Percentiles rank a stretch among this genome's conserved stretches.
phyloP scores from a whole-genome alignment of 2,113 vertebrate species.

The Xerus inauris region DNA sequence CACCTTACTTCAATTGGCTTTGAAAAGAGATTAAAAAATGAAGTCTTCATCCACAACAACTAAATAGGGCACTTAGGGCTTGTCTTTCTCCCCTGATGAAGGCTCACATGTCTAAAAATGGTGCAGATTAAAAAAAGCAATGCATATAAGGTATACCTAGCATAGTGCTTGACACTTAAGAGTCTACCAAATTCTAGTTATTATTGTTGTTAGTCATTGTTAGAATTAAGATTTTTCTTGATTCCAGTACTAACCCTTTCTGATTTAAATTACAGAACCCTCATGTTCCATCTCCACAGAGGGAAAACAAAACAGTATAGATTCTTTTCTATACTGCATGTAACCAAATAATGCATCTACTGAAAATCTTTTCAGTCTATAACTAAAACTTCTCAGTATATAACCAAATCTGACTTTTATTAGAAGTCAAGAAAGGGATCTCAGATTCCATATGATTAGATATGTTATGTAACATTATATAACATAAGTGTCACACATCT shows the following conservation, averaged over 20 bases:
- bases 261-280: slow-evolving; percentile 49
- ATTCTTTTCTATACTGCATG: neutral
- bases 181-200: neutral
- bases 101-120: neutral
- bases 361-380: neutral
- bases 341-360: neutral
- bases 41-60: slow-evolving; percentile 5
- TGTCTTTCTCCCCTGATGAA: neutral
- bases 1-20: slow-evolving; percentile 53
- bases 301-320: neutral
- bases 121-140: neutral
- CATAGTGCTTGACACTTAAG: neutral
- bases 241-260: slow-evolving; percentile 8
- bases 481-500: slow-evolving; percentile 14
- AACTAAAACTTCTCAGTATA: neutral
- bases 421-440: slow-evolving; percentile 12
- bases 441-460: slow-evolving; percentile 20
- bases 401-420: neutral
- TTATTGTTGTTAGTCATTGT: neutral
- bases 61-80: neutral
- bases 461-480: neutral
- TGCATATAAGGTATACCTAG: neutral
- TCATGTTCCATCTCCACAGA: neutral
- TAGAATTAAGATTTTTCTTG: slow-evolving; percentile 40
- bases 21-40: slow-evolving; percentile 65